phyloP scores from a whole-genome alignment of 2,113 vertebrate species.

The Chloropsis cyanopogon region DNA sequence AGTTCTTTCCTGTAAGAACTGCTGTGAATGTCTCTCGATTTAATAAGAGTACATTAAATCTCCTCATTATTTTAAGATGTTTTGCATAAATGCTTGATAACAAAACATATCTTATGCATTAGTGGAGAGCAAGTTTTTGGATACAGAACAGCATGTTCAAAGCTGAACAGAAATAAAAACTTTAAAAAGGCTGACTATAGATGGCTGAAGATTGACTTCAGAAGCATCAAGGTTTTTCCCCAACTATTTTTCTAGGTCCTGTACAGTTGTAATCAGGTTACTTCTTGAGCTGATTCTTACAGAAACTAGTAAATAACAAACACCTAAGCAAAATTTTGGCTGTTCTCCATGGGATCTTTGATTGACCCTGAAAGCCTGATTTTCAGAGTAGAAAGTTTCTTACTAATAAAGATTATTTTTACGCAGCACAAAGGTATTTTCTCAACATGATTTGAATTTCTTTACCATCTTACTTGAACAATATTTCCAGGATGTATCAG shows the following conservation, averaged over 20 bases:
- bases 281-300: not conserved
- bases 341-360: not conserved
- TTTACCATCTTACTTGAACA: not conserved
- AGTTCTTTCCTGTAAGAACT: not conserved
- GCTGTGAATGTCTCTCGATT: not conserved
- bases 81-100: not conserved
- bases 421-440: not conserved
- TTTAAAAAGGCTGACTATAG: not conserved
- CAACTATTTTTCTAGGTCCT: not conserved
- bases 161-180: not conserved
- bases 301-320: not conserved
- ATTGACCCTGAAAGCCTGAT: not conserved
- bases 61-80: not conserved
- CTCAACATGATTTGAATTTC: not conserved
- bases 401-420: not conserved
- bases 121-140: not conserved
- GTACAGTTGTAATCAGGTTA: not conserved
- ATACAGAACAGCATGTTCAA: not conserved
- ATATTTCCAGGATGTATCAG: not conserved
- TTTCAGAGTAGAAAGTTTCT: not conserved
- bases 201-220: not conserved
- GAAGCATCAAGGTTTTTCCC: not conserved
- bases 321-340: not conserved
- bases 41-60: not conserved
- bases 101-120: not conserved